Base-by-base conservation (phyloP, 2,113 vertebrate species). In the Xiphophorus maculatus region DNA sequence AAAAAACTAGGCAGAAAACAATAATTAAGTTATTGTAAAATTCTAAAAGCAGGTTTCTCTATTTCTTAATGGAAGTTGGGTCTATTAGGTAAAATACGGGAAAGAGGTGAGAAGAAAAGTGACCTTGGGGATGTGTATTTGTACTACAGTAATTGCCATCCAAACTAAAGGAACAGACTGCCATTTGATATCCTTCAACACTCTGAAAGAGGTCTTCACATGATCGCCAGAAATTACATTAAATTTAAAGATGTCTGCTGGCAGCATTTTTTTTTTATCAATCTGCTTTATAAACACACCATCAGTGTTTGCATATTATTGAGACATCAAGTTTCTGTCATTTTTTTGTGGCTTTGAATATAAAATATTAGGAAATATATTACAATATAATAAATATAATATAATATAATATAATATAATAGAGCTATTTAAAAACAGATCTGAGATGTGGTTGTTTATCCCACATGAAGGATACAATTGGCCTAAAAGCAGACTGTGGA, bases 141-240 rank as follows among this genome's bases (percentile, higher is more conserved):
- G 84, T 85, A 89, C 89, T 28, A 28, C 28, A 28, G 28, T 88
- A 88, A 92, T 93, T 92, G 88, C 85, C 90, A 69, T 88, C 80
- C 58, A 88, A 88, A 85, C 89, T 90, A 89, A 66, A 90, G 90
- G 93, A 93, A 82, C 91, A 91, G 92, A 92, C 61, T 32, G 69
- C 61, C 37, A 5, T 54, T 42, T 79, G 66, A 65, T 77, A 40
- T 63, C 69, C 62, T 54, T 5, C 7, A 2, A 54, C 51, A 17
- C 1, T 8, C 51, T 19, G 19, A 19, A 54, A 8, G 22, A 2
- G 51, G 6, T 54, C 8, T 3, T 25, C 6, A 25, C 51, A 25
- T 25, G 51, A 51, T 6, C 44, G 4, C 13, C 48, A 51, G 48
- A 51, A 25, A 15, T 44, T 17, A 44, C 15, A 44, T 44, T 44